Conservation (phyloP, 2,797 vertebrate species). For the Sebastes iracundus region DNA sequence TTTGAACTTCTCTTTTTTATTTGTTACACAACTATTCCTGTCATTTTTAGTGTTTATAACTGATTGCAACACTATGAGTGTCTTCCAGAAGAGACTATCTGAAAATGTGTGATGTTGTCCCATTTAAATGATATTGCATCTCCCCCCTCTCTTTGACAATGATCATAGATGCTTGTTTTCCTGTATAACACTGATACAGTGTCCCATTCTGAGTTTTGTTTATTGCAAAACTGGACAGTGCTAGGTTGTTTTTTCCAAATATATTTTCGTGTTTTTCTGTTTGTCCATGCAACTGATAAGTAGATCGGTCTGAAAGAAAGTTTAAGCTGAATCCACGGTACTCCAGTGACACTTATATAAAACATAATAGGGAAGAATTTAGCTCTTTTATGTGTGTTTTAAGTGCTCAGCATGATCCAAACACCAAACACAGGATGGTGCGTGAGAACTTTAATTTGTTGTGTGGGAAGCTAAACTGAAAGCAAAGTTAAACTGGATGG, state of each 20-base stretch:
- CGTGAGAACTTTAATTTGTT: background rate
- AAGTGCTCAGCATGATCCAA: background rate
- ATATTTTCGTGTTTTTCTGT: background rate
- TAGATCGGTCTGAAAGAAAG: background rate
- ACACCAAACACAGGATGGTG: constrained; percentile 28
- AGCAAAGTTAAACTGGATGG: background rate
- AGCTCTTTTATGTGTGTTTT: background rate
- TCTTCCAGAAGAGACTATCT: background rate
- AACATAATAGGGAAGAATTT: background rate
- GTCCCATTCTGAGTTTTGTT: background rate
- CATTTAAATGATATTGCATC: background rate
- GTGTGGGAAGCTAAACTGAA: background rate
- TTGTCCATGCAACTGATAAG: background rate
- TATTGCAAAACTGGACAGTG: background rate
- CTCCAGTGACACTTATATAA: background rate
- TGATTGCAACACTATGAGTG: background rate
- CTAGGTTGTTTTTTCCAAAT: background rate
- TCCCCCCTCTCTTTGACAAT: background rate
- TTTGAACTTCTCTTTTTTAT: background rate
- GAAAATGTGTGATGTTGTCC: background rate
- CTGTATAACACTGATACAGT: background rate
- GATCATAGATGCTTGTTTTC: background rate
- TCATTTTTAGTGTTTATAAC: background rate
- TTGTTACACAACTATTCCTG: background rate
- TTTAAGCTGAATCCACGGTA: background rate